Evolutionary conservation across 2,113 vertebrate genomes (phyloP), one percentile per base, ranked within the genome.

Genomic region (Gasterosteus nipponicus): DNA sequence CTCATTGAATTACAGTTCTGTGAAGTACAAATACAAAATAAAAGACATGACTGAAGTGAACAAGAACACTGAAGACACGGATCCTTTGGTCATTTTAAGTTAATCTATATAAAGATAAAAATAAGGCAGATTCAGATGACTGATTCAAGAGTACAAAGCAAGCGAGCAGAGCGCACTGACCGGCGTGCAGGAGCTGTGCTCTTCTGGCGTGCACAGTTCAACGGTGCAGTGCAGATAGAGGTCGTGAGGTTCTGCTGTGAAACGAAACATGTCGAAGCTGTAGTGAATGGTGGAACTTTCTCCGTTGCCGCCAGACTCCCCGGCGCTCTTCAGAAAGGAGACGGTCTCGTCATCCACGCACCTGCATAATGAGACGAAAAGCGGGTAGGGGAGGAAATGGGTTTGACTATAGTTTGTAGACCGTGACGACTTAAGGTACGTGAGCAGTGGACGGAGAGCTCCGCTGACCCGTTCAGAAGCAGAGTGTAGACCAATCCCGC

Each of bases 251-350:
- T 88, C 85, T 0, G 41, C 0, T 0, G 65, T 63, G 74, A 95
- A 95, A 26, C 90, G 91, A 57, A 95, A 94, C 93, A 95, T 93
- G 44, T 88, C 86, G 3, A 94, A 95, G 69, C 89, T 92, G 89
- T 84, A 95, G 35, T 83, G 92, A 3, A 93, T 39, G 1, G 66
- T 77, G 31, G 92, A 84, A 9, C 80, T 75, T 5, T 57, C 71
- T 0, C 93, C 93, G 0, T 93, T 93, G 0, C 5, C n/a, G 7
- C 82, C 83, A 0, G 42, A 62, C 26, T 72, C 60, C 5, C 18
- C 73, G 10, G 4, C 7, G 0, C 35, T 85, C 18, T 86, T 80
- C 2, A 83, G 39, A 69, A 95, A 94, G 22, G 68, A 70, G 1
- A 92, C 83, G 0, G 93, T 94, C 3, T 81, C 71, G 33, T 95